phyloP scores from a whole-genome alignment of 2,888 invertebrate species.

The Heliconius hortense region DNA sequence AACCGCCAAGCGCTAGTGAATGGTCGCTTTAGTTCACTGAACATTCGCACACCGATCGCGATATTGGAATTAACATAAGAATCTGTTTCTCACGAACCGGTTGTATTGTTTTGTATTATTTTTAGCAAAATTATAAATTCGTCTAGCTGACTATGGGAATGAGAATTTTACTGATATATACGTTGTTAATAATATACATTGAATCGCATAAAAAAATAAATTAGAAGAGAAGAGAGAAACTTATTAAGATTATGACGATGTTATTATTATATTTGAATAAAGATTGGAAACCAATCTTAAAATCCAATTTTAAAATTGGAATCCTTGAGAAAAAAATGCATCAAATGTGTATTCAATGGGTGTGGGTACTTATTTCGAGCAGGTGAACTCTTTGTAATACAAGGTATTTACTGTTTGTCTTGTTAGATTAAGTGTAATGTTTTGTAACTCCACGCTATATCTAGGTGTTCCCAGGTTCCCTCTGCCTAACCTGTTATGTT shows the following conservation, averaged over 20 bases:
- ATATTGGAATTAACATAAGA: conserved; percentile 73
- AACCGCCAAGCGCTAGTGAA: conserved; percentile 68
- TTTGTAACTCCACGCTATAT: no score
- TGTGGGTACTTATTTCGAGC: no score
- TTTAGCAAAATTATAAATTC: conserved; percentile 47
- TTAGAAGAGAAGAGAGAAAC: not conserved
- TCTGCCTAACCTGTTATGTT: no score
- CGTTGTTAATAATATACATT: not conserved
- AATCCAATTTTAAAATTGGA: not conserved
- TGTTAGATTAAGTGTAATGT: no score
- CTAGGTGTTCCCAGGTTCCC: no score
- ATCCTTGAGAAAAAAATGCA: not conserved
- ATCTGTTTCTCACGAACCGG: conserved; percentile 67
- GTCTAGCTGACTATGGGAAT: conserved; percentile 39
- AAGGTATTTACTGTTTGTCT: not conserved
- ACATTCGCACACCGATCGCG: conserved; percentile 63
- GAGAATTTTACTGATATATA: conserved; percentile 8
- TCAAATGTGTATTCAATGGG: not conserved
- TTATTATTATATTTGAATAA: not conserved
- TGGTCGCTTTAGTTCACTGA: conserved; percentile 54
- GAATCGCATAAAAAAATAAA: not conserved
- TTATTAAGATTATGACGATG: not conserved
- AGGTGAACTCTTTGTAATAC: no score
- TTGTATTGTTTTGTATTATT: conserved; percentile 53
- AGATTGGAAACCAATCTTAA: not conserved